phyloP scores from a whole-genome alignment of 2,888 invertebrate genomes.

The Tyria jacobaeae region DNA sequence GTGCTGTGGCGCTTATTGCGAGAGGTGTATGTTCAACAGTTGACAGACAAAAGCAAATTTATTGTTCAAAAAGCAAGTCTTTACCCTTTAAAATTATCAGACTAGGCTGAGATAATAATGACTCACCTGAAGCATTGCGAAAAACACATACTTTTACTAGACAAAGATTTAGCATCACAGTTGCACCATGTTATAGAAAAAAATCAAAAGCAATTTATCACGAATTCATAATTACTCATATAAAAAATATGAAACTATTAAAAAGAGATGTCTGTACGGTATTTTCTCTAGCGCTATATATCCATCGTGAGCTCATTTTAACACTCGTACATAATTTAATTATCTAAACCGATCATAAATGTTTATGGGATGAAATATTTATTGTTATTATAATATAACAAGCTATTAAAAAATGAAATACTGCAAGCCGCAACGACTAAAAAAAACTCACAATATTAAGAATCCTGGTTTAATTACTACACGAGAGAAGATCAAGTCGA shows the following conservation, averaged over 20 bases:
- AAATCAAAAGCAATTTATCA: no score
- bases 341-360: slow-evolving; percentile 39
- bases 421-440: not conserved
- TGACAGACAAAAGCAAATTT: no score
- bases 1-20: no score
- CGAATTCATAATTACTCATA: no score
- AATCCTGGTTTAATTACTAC: not conserved
- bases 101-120: no score
- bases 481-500: not conserved
- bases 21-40: no score
- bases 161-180: not conserved
- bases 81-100: no score
- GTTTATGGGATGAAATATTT: slow-evolving; percentile 48
- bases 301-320: slow-evolving; percentile 29
- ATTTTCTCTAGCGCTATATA: slow-evolving; percentile 16
- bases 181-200: not conserved
- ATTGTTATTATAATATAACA: slow-evolving; percentile 34
- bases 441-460: not conserved
- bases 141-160: not conserved
- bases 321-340: slow-evolving; percentile 45
- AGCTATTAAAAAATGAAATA: slow-evolving; percentile 11
- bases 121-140: no score
- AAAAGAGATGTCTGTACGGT: not conserved
- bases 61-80: no score
- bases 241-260: slow-evolving; percentile 7